Conservation (phyloP, 2,113 vertebrate genomes). For the Sus scrofa region T2T-Sscrofa CM000813.6:4441501-4442000, state of each 20-base stretch:
- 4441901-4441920: no score
- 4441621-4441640: not conserved
- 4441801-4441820: not conserved
- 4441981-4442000: not conserved
- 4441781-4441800: not conserved
- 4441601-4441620: not conserved
- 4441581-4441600: not conserved
- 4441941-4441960: accelerated
- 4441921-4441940: not conserved
- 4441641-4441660: not conserved
- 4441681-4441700: not conserved
- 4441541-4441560: not conserved
- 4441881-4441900: no score
- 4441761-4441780: not conserved
- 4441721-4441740: not conserved
- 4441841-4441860: not conserved
- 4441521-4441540: not conserved
- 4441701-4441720: not conserved
- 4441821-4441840: not conserved
- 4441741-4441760: not conserved
- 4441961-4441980: not conserved
- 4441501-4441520: not conserved
- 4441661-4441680: not conserved
- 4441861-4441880: no score
- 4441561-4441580: not conserved